Conservation (phyloP, 1,140 invertebrate species). For the Caenorhabditis tropicalis region DNA sequence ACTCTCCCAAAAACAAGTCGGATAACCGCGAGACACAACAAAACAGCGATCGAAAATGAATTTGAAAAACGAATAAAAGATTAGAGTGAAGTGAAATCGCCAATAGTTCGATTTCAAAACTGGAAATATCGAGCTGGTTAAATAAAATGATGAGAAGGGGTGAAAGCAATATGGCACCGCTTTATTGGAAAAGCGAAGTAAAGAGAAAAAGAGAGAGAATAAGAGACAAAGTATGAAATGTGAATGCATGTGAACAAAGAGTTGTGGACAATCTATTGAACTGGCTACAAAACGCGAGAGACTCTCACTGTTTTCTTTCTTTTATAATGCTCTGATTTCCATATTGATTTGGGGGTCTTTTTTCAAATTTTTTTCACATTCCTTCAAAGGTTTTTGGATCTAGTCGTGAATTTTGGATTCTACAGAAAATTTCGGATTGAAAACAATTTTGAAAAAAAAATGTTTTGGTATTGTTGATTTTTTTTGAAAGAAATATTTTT, state of each 20-base stretch:
- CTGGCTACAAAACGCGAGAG: too few relatives aligned
- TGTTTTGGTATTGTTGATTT: too few relatives aligned
- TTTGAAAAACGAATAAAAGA: not conserved
- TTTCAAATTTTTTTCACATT: too few relatives aligned
- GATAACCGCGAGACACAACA: slow-evolving; percentile 29
- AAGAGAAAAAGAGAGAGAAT: slow-evolving; percentile 20
- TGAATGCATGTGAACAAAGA: not conserved
- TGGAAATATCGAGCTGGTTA: slow-evolving; percentile 10
- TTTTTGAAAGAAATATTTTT: too few relatives aligned
- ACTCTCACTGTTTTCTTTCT: too few relatives aligned
- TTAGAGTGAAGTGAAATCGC: not conserved
- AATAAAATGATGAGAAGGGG: not conserved
- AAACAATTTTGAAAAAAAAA: too few relatives aligned
- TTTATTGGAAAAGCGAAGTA: not conserved
- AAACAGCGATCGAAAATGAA: not conserved
- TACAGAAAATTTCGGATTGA: too few relatives aligned
- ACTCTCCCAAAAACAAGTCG: slow-evolving; percentile 25
- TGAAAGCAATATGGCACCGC: slow-evolving; percentile 27
- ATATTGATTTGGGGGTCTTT: too few relatives aligned
- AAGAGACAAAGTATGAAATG: not conserved
- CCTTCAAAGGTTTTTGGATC: too few relatives aligned
- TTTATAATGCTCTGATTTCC: too few relatives aligned
- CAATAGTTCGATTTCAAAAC: not conserved
- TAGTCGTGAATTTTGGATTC: too few relatives aligned
- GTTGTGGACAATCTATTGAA: not conserved